Evolutionary conservation across 2,888 invertebrate species (phyloP).

Genomic region (Camptogramma bilineatum): DNA sequence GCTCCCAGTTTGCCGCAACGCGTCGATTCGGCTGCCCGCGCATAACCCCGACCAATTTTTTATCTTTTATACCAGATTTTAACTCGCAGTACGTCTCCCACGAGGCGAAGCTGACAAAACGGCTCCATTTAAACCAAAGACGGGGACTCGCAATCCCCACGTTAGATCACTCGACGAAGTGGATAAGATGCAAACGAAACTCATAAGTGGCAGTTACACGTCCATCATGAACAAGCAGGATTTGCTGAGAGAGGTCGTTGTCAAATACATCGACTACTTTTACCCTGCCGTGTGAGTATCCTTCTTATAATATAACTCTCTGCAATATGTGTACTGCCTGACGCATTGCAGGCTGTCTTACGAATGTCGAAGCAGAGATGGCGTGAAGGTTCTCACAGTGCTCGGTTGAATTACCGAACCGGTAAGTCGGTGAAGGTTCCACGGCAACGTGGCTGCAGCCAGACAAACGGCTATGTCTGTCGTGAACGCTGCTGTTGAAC

Average conservation of each 20-base stretch:
- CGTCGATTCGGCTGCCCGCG: conserved; percentile 81
- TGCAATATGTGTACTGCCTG: conserved; percentile 50
- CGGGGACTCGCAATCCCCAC: conserved; percentile 71
- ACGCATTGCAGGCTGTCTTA: conserved; percentile 67
- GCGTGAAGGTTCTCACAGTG: conserved; percentile 70
- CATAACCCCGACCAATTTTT: conserved; percentile 52
- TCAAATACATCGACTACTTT: conserved; percentile 90
- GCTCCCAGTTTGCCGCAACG: conserved; percentile 83
- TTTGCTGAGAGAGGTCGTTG: conserved; percentile 88
- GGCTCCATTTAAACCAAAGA: conserved; percentile 67
- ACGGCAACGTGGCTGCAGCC: conserved; percentile 74
- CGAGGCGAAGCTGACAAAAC: conserved; percentile 64
- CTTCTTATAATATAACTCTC: conserved; percentile 43
- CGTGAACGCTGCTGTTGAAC: conserved; percentile 77
- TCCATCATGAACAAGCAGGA: conserved; percentile 88
- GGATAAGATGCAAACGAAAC: conserved; percentile 84
- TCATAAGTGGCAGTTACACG: conserved; percentile 87
- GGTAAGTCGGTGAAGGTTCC: conserved; percentile 83
- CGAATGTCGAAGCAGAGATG: conserved; percentile 49
- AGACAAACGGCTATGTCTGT: conserved; percentile 70
- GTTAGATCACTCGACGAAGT: conserved; percentile 63
- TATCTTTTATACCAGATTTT: conserved; percentile 61
- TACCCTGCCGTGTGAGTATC: conserved; percentile 89
- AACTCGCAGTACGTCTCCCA: conserved; percentile 67
- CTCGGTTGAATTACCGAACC: conserved; percentile 70